These are phyloP conservation scores for Nesogale talazaci DNA, from an alignment of 2,113 vertebrate species.

Conservation along the genomic window DNA sequence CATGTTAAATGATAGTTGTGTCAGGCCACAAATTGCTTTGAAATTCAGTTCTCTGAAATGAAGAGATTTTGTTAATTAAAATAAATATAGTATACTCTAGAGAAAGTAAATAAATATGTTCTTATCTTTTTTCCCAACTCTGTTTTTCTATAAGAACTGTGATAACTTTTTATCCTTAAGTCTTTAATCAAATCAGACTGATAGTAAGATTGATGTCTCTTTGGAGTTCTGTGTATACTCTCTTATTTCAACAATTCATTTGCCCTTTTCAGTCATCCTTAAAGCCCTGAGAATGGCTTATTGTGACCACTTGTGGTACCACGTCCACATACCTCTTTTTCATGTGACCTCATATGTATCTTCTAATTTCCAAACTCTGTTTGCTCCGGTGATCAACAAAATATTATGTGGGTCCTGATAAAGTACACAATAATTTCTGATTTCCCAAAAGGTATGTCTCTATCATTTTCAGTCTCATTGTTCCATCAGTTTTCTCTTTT, in stretches of 20 bases:
- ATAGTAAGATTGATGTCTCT: background rate
- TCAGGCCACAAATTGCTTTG: background rate
- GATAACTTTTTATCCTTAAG: background rate
- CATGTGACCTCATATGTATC: background rate
- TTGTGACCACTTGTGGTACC: background rate
- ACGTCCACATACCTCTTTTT: background rate
- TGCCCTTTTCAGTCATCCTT: conserved; percentile 7
- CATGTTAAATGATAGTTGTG: conserved; percentile 9
- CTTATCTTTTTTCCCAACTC: conserved; percentile 1
- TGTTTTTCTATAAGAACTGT: conserved; percentile 16
- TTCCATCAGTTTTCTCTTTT: background rate
- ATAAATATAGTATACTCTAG: background rate
- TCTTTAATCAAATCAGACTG: conserved; percentile 10
- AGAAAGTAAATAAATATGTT: conserved; percentile 1
- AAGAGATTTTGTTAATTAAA: conserved; percentile 10
- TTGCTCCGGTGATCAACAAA: background rate
- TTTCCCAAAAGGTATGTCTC: background rate
- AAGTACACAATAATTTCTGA: background rate
- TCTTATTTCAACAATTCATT: background rate
- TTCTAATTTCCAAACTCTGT: conserved; percentile 49
- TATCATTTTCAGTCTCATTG: background rate
- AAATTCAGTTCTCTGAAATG: conserved; percentile 34
- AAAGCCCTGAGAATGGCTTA: conserved; percentile 4
- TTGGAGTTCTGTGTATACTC: background rate
- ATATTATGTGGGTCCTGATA: background rate